These are phyloP conservation scores for Cantharis flavilabris DNA, from an alignment of 2,888 invertebrate genomes.

Conservation along the genomic window DNA sequence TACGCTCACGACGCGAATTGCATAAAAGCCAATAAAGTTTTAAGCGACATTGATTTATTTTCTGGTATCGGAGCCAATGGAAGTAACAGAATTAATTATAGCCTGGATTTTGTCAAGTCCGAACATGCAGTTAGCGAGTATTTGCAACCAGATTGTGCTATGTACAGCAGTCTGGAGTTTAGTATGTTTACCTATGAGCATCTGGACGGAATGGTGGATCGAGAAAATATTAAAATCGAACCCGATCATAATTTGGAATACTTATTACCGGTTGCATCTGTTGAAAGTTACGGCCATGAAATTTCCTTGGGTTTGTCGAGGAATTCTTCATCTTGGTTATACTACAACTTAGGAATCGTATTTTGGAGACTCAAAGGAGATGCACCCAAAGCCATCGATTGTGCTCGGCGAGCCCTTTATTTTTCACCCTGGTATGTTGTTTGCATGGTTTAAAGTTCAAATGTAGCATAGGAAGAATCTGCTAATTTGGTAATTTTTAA, in stretches of 20 bases:
- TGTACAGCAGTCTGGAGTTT: constrained; percentile 62
- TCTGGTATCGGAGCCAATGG: constrained; percentile 64
- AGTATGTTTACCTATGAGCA: constrained; percentile 70
- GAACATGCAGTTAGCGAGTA: background rate
- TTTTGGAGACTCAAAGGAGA: constrained; percentile 80
- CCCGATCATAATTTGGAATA: constrained; percentile 60
- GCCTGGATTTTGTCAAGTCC: constrained; percentile 5
- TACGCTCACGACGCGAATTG: constrained; percentile 68
- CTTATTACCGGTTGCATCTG: constrained; percentile 51
- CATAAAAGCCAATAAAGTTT: constrained; percentile 64
- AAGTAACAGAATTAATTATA: constrained; percentile 55
- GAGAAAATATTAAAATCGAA: constrained; percentile 58
- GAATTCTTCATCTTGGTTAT: constrained; percentile 77
- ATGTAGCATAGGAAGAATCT: too few species aligned
- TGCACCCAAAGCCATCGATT: constrained; percentile 78
- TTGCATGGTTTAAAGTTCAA: too few species aligned
- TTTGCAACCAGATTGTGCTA: constrained; percentile 47
- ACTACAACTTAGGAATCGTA: constrained; percentile 78
- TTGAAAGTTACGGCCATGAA: constrained; percentile 65
- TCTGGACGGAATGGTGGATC: constrained; percentile 61
- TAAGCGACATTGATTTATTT: constrained; percentile 72
- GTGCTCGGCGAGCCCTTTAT: constrained; percentile 75
- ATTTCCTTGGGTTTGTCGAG: constrained; percentile 64
- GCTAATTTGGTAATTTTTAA: too few species aligned
- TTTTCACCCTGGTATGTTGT: constrained; percentile 75